phyloP scores from a whole-genome alignment of 2,797 vertebrate species.

The Pangasius larnaudii region DNA sequence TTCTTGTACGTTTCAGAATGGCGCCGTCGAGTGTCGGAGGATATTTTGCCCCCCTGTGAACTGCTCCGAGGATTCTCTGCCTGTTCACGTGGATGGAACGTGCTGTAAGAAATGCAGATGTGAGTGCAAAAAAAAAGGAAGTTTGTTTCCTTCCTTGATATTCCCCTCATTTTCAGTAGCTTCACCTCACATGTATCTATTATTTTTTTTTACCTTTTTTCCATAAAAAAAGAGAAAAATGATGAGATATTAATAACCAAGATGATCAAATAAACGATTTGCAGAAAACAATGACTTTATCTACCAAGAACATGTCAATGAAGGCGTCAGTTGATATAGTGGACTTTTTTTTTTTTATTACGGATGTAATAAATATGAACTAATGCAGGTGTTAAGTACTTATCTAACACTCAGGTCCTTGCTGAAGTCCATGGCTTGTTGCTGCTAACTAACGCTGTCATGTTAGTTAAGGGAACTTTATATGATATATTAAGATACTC shows the following conservation, averaged over 20 bases:
- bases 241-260: background rate
- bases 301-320: no score
- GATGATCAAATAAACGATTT: background rate
- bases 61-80: conserved; percentile 85
- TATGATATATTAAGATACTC: background rate
- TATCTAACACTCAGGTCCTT: background rate
- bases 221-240: no score
- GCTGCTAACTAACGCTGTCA: background rate
- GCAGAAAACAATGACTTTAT: background rate
- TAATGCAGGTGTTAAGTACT: background rate
- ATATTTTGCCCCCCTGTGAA: conserved; percentile 85
- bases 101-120: conserved; percentile 92
- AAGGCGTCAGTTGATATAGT: background rate
- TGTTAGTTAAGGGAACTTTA: background rate
- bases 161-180: background rate
- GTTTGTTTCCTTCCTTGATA: no score
- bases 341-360: background rate
- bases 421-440: background rate
- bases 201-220: no score
- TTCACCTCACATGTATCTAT: background rate
- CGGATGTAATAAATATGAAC: background rate
- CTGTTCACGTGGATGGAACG: conserved; percentile 81
- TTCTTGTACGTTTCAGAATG: conserved; percentile 72
- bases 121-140: conserved; percentile 70
- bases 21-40: conserved; percentile 86